Evolutionary conservation across 1,140 invertebrate species (phyloP).

Genomic region (Homarus americanus): DNA sequence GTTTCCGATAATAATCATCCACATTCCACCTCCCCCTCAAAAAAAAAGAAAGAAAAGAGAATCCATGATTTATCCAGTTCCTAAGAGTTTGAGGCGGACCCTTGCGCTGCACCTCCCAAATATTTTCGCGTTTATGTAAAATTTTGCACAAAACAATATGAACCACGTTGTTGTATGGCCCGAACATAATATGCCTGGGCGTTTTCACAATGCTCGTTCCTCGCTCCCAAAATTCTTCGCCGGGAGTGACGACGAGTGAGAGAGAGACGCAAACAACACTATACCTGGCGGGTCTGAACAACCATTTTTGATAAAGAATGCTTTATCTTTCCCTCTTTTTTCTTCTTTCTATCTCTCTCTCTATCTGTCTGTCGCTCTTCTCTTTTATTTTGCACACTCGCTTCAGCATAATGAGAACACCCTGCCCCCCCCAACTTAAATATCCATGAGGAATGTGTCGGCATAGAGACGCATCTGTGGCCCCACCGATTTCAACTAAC

Average conservation of each 20-base stretch:
- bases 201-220: neutral
- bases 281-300: slow-evolving; percentile 26
- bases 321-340: neutral
- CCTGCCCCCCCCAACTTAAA: neutral
- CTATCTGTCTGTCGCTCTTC: neutral
- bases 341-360: neutral
- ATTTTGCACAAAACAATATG: slow-evolving; percentile 33
- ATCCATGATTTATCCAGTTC: no score
- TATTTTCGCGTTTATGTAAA: slow-evolving; percentile 24
- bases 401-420: neutral
- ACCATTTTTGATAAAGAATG: slow-evolving; percentile 10
- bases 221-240: neutral
- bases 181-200: neutral
- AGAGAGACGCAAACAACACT: neutral
- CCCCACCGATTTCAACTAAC: neutral
- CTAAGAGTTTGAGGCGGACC: neutral
- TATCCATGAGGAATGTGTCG: neutral
- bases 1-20: no score
- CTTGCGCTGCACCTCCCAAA: neutral
- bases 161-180: slow-evolving; percentile 4
- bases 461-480: neutral
- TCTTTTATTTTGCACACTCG: neutral
- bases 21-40: no score
- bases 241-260: neutral
- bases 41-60: no score